A percentile compares a stretch with the other conserved stretches of the same genome.
phyloP scores from a whole-genome alignment of 2,888 invertebrate species.

The Ormyrus labotus region DNA sequence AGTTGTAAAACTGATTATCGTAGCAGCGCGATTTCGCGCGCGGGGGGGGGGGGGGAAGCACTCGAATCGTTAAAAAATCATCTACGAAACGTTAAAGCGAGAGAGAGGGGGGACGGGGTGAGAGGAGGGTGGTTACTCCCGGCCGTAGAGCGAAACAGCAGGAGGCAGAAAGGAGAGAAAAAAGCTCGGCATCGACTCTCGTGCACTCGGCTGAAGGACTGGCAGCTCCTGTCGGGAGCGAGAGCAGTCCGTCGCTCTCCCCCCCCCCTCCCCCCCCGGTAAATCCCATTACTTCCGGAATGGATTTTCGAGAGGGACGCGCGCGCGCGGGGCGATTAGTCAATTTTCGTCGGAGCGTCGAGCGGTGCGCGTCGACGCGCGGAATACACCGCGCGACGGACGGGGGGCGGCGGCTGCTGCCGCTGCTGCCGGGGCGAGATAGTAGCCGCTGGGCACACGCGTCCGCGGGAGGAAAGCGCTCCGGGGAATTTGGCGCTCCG shows the following conservation, averaged over 20 bases:
- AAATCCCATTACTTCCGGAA: slow-evolving; percentile 44
- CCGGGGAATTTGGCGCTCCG: slow-evolving; percentile 24
- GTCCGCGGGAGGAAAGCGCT: slow-evolving; percentile 6
- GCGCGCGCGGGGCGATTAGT: slow-evolving; percentile 17
- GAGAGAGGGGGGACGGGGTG: not conserved
- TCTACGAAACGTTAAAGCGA: not conserved
- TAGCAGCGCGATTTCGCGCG: no score
- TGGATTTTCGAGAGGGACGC: slow-evolving; percentile 32
- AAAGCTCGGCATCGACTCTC: slow-evolving; percentile 2
- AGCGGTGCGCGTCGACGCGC: not conserved
- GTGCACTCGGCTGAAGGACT: not conserved
- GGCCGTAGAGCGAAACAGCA: not conserved
- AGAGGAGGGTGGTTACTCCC: no score
- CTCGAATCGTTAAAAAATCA: no score
- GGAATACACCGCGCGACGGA: not conserved
- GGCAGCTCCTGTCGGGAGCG: not conserved
- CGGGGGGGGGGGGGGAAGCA: no score
- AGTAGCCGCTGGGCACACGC: not conserved
- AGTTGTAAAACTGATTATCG: no score
- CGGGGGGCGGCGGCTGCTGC: no score
- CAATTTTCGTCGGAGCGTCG: slow-evolving; percentile 28
- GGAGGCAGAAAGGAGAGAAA: not conserved
- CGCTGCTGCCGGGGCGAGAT: no score
- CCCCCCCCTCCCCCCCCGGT: not conserved
- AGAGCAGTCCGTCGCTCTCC: not conserved